Conservation (phyloP, 1,140 invertebrate genomes). For the Archegozetes longisetosus region DNA sequence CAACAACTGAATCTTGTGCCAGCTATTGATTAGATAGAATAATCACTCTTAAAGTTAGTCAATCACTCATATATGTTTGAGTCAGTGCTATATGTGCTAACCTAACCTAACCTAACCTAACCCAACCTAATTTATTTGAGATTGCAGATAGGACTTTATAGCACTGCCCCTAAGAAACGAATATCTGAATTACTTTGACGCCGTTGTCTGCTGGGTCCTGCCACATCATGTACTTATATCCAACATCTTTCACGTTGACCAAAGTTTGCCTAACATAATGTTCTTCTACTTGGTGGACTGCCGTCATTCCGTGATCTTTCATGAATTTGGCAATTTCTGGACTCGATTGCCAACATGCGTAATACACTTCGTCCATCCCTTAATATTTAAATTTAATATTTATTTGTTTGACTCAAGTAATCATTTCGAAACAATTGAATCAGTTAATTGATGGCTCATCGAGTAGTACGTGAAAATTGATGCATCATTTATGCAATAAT, state of each 20-base stretch:
- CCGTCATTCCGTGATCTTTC: conserved; percentile 38
- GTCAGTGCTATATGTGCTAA: too few relatives aligned
- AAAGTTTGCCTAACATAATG: conserved; percentile 28
- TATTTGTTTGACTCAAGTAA: too few relatives aligned
- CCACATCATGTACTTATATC: conserved; percentile 30
- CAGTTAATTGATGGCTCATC: too few relatives aligned
- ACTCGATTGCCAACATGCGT: conserved; percentile 67
- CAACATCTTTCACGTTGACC: conserved; percentile 24
- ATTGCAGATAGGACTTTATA: too few relatives aligned
- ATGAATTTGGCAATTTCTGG: conserved; percentile 55
- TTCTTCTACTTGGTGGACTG: conserved; percentile 47
- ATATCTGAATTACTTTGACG: conserved; percentile 29
- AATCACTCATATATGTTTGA: neutral
- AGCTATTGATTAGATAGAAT: conserved; percentile 21
- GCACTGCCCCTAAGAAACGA: too few relatives aligned
- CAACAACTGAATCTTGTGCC: conserved; percentile 32
- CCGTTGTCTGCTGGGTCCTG: conserved; percentile 68
- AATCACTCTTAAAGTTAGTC: neutral
- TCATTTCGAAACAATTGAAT: too few relatives aligned
- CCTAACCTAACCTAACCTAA: too few relatives aligned
- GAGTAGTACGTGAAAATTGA: too few relatives aligned
- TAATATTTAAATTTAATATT: too few relatives aligned
- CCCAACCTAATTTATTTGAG: too few relatives aligned
- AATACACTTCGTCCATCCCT: conserved; percentile 68
- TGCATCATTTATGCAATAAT: too few relatives aligned